Evolutionary conservation across 2,888 invertebrate genomes (phyloP).

Genomic region (Pseudoips prasinana): DNA sequence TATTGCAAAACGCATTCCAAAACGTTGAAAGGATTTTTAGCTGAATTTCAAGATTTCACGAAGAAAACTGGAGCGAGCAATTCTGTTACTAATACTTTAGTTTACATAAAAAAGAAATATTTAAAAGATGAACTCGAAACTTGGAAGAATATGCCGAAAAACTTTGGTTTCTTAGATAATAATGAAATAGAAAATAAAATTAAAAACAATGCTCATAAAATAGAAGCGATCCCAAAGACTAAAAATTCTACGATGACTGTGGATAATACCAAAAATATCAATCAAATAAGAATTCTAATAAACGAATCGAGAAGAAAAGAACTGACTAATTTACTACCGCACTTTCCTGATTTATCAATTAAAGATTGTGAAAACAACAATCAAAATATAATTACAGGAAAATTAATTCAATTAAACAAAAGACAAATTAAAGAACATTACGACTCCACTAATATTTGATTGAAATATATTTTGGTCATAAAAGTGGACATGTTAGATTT

Average conservation of each 20-base stretch:
- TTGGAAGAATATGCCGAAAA: slow-evolving; percentile 36
- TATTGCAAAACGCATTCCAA: slow-evolving; percentile 45
- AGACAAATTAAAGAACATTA: neutral
- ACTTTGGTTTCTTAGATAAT: slow-evolving; percentile 35
- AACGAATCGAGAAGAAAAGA: slow-evolving; percentile 21
- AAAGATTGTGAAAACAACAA: slow-evolving; percentile 1
- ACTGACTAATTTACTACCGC: slow-evolving; percentile 8
- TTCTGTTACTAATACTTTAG: slow-evolving; percentile 42
- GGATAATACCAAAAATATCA: slow-evolving; percentile 9
- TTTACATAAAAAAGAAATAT: slow-evolving; percentile 47
- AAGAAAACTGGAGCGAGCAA: slow-evolving; percentile 36
- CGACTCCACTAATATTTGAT: slow-evolving; percentile 1
- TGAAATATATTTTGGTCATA: too few species aligned
- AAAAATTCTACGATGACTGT: neutral
- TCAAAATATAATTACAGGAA: neutral
- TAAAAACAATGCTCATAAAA: neutral
- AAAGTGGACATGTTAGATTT: too few species aligned
- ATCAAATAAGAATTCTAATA: slow-evolving; percentile 15
- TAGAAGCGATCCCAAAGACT: neutral
- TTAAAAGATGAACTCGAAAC: slow-evolving; percentile 45
- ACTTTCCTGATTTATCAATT: slow-evolving; percentile 3
- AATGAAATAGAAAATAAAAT: neutral
- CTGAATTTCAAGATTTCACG: slow-evolving; percentile 44
- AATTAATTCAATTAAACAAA: neutral
- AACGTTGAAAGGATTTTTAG: slow-evolving; percentile 38